A percentile compares a stretch with the other conserved stretches of the same genome.
These are phyloP conservation scores for Scortum barcoo DNA, from an alignment of 2,113 vertebrate genomes.

Conservation along the genomic window DNA sequence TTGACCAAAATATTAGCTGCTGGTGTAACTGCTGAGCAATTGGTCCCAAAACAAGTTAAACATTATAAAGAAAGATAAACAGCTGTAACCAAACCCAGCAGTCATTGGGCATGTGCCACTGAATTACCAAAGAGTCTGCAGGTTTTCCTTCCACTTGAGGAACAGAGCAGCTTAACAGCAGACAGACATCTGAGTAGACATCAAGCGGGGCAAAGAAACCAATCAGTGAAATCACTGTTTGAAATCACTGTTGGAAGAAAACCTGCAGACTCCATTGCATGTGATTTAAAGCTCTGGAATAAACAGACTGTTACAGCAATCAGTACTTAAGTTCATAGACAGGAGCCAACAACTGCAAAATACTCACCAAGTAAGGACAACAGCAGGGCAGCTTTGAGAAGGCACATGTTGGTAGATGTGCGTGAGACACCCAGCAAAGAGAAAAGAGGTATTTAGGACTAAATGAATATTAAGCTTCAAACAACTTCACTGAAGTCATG, in stretches of 20 bases:
- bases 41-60: constrained; percentile 12
- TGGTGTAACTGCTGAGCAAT: neutral
- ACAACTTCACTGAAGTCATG: constrained; percentile 1
- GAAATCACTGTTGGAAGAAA: neutral
- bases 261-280: neutral
- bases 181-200: too few species aligned
- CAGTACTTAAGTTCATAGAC: neutral
- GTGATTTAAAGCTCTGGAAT: neutral
- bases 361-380: constrained; percentile 80
- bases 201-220: neutral
- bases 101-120: neutral
- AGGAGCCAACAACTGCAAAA: neutral
- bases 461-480: neutral
- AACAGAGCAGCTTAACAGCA: neutral
- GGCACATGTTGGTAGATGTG: constrained; percentile 76
- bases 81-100: neutral
- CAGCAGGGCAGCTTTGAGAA: constrained; percentile 64
- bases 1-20: neutral
- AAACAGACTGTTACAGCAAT: neutral
- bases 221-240: neutral
- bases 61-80: neutral
- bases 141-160: neutral
- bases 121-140: neutral
- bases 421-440: constrained; percentile 11
- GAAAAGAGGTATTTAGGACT: neutral